Conservation (phyloP, 2,797 vertebrate genomes). For the Periparus ater region DNA sequence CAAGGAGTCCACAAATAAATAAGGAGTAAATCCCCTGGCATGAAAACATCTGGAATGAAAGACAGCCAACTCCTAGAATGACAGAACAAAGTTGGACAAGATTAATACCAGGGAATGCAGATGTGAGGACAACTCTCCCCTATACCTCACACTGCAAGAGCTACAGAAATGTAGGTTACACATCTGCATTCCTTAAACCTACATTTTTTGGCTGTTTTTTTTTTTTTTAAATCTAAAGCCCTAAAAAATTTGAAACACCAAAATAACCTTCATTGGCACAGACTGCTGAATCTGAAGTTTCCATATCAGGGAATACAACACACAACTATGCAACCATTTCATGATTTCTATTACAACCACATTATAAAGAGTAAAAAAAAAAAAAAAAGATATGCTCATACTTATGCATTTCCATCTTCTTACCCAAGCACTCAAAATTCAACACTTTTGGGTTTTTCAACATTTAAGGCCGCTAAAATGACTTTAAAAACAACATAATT, state of each 20-base stretch:
- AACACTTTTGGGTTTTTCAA: neutral
- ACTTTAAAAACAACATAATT: neutral
- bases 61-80: neutral
- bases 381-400: neutral
- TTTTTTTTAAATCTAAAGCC: neutral
- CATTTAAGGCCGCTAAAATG: neutral
- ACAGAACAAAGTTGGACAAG: neutral
- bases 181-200: neutral
- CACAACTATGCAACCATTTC: neutral
- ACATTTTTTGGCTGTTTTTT: rapidly evolving
- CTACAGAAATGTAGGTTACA: neutral
- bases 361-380: neutral
- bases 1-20: neutral
- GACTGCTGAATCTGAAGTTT: neutral
- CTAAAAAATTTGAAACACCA: neutral
- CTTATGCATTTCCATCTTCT: neutral
- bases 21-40: neutral
- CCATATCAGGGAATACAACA: neutral
- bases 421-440: neutral
- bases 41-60: neutral
- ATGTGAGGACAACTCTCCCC: neutral
- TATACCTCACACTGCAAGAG: neutral
- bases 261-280: neutral
- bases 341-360: neutral
- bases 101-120: neutral